These are phyloP conservation scores for Arctopsyche grandis DNA, from an alignment of 1,140 invertebrate genomes.

Conservation along the genomic window DNA sequence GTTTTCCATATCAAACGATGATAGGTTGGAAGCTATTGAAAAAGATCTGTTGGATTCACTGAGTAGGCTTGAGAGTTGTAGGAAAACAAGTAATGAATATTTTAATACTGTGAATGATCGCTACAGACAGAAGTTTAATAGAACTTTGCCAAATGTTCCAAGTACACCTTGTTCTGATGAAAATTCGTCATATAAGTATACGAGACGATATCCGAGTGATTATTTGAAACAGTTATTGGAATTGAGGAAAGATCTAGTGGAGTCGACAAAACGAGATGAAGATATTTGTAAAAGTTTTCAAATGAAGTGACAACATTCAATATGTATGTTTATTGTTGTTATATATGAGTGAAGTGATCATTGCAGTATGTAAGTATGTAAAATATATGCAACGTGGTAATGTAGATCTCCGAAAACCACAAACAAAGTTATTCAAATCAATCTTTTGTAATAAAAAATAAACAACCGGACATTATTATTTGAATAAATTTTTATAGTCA, in stretches of 20 bases:
- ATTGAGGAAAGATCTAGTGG: conserved; percentile 47
- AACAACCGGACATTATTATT: no score
- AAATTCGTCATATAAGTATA: conserved; percentile 29
- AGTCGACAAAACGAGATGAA: conserved; percentile 49
- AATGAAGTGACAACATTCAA: neutral
- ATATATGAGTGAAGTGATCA: no score
- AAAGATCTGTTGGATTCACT: conserved; percentile 46
- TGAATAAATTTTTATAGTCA: no score
- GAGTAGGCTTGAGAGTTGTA: conserved; percentile 39
- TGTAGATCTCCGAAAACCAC: no score
- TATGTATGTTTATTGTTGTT: conserved; percentile 18
- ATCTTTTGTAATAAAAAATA: no score
- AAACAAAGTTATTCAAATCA: no score
- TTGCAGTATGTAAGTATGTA: no score
- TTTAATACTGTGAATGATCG: conserved; percentile 32
- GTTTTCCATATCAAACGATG: neutral
- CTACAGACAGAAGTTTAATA: conserved; percentile 42
- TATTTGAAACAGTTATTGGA: conserved; percentile 50
- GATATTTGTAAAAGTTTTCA: conserved; percentile 50
- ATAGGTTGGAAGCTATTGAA: conserved; percentile 39
- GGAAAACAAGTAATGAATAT: conserved; percentile 40
- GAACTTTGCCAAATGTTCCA: neutral
- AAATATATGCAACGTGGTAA: no score
- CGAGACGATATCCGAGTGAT: conserved; percentile 48
- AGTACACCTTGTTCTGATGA: neutral